Evolutionary conservation across 2,888 invertebrate species (phyloP), one percentile per base, ranked within the genome.

Genomic region (Athalia rosae): DNA sequence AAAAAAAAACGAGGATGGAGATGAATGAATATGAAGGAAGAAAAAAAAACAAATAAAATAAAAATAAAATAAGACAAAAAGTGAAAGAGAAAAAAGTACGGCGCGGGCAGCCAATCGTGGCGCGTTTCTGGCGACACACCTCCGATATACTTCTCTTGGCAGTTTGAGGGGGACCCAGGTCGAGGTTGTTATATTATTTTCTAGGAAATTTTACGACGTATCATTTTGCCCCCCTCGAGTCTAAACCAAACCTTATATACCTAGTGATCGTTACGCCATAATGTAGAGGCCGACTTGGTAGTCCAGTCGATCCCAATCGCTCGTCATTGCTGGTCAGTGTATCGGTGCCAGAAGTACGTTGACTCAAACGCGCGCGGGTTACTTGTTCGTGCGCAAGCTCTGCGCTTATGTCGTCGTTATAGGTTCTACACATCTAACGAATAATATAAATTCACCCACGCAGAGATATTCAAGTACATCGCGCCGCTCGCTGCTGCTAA

Each of bases 281-380:
- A 43, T 48, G 73, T 77, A 45, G 77, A 45, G 48, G 77, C 47
- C 61, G 50, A 9, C 28, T 45, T 45, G 8, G 8, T 59, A 47
- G 62, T 77, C 45, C 71, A 56, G 59, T 63, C 77, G 77, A 77
- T 73, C 11, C 61, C 77, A 58, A 77, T 69, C 77, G 77, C 45
- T 59, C 77, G 67, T 11, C 59, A 50, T 41, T 13, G 59, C 56
- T 50, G 69, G 58, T 77, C 77, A 71, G 77, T 71, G 28, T 28
- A 28, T 28, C 53, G 47, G 13, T 28, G 15, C 28, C 58, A 74
- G 28, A 28, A 28, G 74, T 74, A 41, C 74, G 61, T 74, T 74
- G 74, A 74, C 74, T 74, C 74, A 8, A 43, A 41, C 7, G 15
- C 45, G 13, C 43, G 8, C n/a, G 11, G 53, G 9, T 11, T 9